Base-by-base conservation (phyloP, 1,140 invertebrate genomes). In the Gyrodactylus bullatarudis region DNA sequence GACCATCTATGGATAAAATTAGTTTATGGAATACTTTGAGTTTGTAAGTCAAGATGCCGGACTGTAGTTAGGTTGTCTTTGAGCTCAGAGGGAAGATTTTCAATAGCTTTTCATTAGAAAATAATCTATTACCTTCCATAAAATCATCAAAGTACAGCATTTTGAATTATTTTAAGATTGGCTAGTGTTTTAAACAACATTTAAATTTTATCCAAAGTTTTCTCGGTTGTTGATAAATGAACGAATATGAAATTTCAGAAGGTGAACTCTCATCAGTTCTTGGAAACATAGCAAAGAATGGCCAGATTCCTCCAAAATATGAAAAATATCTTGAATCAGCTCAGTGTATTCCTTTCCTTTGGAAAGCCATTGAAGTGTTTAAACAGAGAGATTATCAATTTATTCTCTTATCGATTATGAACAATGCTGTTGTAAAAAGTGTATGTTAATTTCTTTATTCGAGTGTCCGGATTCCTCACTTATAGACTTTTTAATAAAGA, bases 121-220 rank as follows among this genome's bases (percentile, higher is more conserved):
- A 8, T 20, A 21, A 2, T 8, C 8, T n/a, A 69, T 21, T 69
- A 71, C 70, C 68, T 73, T 73, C 72, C 72, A 73, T 73, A 69
- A 68, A 73, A 69, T 73, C 72, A 27, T 73, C 72, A 54, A 73
- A 73, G 26, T 73, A 73, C 72, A 73, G 23, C 72, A 73, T 73
- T 23, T 54, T 54, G 8, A 8, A 54, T 16, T n/a, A 8, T 54
- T 54, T 54, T 54, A 16, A n/a, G n/a, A n/a, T n/a, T n/a, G n/a
- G n/a, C n/a, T n/a, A n/a, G n/a, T n/a, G n/a, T n/a, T n/a, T n/a
- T n/a, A n/a, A n/a, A n/a, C n/a, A n/a, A n/a, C n/a, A n/a, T n/a
- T n/a, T n/a, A n/a, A n/a, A n/a, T n/a, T n/a, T n/a, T n/a, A n/a
- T n/a, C n/a, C n/a, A n/a, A n/a, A n/a, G n/a, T n/a, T n/a, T n/a